Evolutionary conservation across 1,140 invertebrate species (phyloP), one percentile per base, ranked within the genome.

Genomic region (Caenorhabditis briggsae): DNA sequence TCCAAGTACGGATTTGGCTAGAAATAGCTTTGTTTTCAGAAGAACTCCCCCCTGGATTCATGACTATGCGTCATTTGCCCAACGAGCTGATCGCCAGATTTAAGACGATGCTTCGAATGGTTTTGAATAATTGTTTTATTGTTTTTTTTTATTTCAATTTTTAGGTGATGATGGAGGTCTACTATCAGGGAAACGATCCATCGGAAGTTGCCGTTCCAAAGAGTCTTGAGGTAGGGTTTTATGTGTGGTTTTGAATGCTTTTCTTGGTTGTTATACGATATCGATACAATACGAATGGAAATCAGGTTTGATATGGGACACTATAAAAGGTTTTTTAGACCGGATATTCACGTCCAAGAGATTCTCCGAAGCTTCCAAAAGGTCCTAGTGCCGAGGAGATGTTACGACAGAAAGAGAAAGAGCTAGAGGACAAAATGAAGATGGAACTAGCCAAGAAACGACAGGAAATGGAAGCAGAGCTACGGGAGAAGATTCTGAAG

Each of bases 91-190:
- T 78, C n/a, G 70, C 48, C 11, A 78, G 70, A 53, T 78, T 78
- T 46, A 78, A 78, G 70, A 50, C n/a, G 5, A 20, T 78, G 25
- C 46, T 78, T 23, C 70, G 70, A 78, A 78, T 78, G 70, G 70
- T 78, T 78, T 23, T 20, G 53, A 23, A 25, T 12, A 25, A 6
- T 8, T 48, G 53, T 50, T 48, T 12, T 8, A 46, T 53, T 46
- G 20, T 46, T 46, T 70, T 25, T 11, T 61, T 25, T 64, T 64
- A 9, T 33, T 64, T 25, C 46, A 2, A 64, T 64, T 12, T 78
- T 78, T n/a, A 78, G 70, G 70, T 78, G 2, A 23, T 78, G 70
- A 20, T 53, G 5, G 70, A 78, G 16, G 70, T 78, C n/a, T 78
- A 78, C 20, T 50, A 53, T 18, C 65, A 70, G 8, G 65, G 41